Percentiles rank a stretch among this genome's conserved stretches.
These are phyloP conservation scores for Pipistrellus kuhlii DNA, from an alignment of 2,797 vertebrate species.

Conservation along the genomic window DNA sequence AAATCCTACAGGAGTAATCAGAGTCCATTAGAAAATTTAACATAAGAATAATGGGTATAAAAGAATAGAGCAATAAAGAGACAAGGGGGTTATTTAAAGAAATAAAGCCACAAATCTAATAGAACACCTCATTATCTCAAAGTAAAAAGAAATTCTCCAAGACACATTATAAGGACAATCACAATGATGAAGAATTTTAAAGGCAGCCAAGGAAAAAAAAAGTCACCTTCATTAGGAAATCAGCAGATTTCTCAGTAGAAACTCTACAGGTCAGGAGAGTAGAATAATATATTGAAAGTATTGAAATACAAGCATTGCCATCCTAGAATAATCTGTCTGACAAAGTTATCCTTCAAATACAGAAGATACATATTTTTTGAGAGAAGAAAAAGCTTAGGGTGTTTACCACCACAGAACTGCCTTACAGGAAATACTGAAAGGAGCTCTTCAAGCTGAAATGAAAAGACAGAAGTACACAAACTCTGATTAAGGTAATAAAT, in stretches of 20 bases:
- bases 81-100: background rate
- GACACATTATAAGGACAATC: background rate
- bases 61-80: background rate
- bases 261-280: background rate
- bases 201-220: background rate
- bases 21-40: background rate
- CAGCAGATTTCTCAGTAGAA: background rate
- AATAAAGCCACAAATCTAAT: background rate
- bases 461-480: background rate
- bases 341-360: background rate
- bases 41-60: background rate
- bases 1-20: background rate
- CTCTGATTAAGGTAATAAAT: background rate
- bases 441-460: background rate
- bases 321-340: background rate
- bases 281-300: background rate
- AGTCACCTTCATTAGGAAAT: background rate
- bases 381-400: background rate
- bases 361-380: background rate
- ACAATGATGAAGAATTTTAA: background rate
- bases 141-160: background rate
- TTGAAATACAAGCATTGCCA: background rate
- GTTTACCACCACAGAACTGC: background rate
- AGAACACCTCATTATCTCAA: background rate
- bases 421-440: background rate